Conservation (phyloP, 2,797 vertebrate genomes). For the Artibeus lituratus region DNA sequence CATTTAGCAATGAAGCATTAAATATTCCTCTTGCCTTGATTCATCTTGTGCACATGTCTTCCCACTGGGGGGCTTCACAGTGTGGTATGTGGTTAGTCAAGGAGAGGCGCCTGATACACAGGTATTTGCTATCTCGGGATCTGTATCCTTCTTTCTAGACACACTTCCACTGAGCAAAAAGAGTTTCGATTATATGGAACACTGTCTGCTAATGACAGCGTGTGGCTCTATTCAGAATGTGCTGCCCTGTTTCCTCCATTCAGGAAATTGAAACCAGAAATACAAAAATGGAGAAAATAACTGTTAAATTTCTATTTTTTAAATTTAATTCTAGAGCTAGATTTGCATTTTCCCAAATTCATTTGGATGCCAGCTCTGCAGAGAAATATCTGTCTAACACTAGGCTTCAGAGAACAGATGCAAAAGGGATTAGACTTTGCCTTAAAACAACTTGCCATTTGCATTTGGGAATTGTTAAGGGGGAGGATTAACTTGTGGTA, state of each 20-base stretch:
- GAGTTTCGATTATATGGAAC: background rate
- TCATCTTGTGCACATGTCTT: background rate
- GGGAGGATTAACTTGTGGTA: background rate
- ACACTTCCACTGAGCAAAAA: background rate
- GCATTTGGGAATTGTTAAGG: conserved; percentile 38
- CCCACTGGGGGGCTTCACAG: background rate
- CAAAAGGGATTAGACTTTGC: conserved; percentile 46
- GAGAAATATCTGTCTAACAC: conserved; percentile 28
- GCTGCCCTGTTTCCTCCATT: background rate
- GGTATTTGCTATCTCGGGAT: background rate
- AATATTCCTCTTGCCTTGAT: background rate
- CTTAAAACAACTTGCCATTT: conserved; percentile 50
- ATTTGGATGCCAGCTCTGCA: background rate
- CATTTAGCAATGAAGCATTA: background rate
- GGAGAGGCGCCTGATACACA: background rate
- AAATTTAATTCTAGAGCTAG: conserved; percentile 15
- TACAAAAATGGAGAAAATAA: conserved; percentile 6
- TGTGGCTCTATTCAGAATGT: background rate
- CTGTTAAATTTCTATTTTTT: conserved; percentile 11
- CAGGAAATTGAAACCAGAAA: background rate
- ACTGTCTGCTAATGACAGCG: background rate
- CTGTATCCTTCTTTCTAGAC: background rate
- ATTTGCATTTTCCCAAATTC: conserved; percentile 1
- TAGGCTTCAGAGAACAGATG: conserved; percentile 47
- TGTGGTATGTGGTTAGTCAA: background rate